Evolutionary conservation across 1,140 invertebrate genomes (phyloP), one percentile per base, ranked within the genome.

Genomic region (Conus betulinus): DNA sequence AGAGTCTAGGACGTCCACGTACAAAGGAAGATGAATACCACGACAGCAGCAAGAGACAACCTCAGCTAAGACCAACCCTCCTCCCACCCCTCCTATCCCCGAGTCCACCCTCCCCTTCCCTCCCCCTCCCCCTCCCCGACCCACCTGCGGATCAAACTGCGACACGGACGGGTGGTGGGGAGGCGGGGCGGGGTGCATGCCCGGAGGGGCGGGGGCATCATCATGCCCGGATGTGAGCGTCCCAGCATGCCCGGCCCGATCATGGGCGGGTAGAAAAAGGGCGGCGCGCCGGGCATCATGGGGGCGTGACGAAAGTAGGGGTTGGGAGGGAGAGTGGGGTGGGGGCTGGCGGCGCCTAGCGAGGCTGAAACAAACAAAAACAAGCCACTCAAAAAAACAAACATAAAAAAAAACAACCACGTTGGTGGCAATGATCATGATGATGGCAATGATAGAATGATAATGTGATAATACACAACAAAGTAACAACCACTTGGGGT

Each of bases 241-340:
- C 84, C 63, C 51, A 88, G 74, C 25, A 84, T 74, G 11, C 74
- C 83, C 67, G 87, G 84, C 25, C 60, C 87, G 60, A 87, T 83
- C 78, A 83, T 90, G 81, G 92, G 93, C 79, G 93, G 93, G 88
- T 94, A 92, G 91, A 96, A 94, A 91, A 96, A 96, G 6, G 96
- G 95, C 51, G 96, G 95, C 27, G 94, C 93, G 17, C 95, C 86
- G 11, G 84, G 83, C 27, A 83, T 95, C 87, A 95, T 90, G 84
- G 89, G 93, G 60, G 91, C 91, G 53, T 90, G 95, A 89, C 94
- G 91, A 81, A 94, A 88, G 85, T 97, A 96, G 53, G 97, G 96
- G 94, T 97, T 97, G 20, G 97, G 97, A 92, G 98, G 97, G 7
- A 98, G 94, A 91, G 90, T 85, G 74, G 27, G 88, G 60, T 88